phyloP scores from a whole-genome alignment of 2,797 vertebrate species.

The Falco concolor region DNA sequence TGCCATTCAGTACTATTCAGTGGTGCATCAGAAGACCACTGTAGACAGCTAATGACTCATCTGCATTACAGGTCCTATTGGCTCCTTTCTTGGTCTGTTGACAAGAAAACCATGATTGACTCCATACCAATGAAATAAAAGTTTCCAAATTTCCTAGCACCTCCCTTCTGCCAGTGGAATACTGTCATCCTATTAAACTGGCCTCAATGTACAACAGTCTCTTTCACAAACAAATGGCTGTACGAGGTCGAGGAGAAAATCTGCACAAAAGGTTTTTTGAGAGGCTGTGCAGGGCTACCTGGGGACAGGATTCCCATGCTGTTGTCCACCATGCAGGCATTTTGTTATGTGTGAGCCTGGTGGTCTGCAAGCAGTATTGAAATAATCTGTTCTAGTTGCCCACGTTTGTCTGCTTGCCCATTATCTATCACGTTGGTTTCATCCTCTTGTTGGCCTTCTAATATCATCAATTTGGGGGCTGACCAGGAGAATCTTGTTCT shows the following conservation, averaged over 20 bases:
- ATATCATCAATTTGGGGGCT: not conserved
- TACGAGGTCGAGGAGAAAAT: slow-evolving; percentile 55
- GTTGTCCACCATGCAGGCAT: slow-evolving; percentile 63
- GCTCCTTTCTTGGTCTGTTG: slow-evolving; percentile 71
- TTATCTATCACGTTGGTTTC: not conserved
- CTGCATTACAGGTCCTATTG: slow-evolving; percentile 71
- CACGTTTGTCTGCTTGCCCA: slow-evolving; percentile 57
- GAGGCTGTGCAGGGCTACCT: slow-evolving; percentile 73
- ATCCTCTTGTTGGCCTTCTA: not conserved
- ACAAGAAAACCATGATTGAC: slow-evolving; percentile 72
- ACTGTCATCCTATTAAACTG: slow-evolving; percentile 70
- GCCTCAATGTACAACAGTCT: not conserved
- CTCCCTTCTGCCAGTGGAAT: slow-evolving; percentile 63
- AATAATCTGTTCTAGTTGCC: slow-evolving; percentile 59
- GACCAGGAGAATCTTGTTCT: not conserved
- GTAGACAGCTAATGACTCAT: not conserved
- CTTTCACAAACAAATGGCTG: slow-evolving; percentile 69
- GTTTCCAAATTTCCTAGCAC: slow-evolving; percentile 46
- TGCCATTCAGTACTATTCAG: not conserved
- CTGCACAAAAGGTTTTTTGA: slow-evolving; percentile 60
- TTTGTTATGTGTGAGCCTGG: slow-evolving; percentile 63
- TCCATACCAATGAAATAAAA: slow-evolving; percentile 74
- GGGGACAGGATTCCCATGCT: slow-evolving; percentile 54
- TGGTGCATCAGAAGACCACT: not conserved
- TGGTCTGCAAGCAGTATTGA: slow-evolving; percentile 63